Base-by-base conservation (phyloP, 2,888 invertebrate species). In the Griposia aprilina region DNA sequence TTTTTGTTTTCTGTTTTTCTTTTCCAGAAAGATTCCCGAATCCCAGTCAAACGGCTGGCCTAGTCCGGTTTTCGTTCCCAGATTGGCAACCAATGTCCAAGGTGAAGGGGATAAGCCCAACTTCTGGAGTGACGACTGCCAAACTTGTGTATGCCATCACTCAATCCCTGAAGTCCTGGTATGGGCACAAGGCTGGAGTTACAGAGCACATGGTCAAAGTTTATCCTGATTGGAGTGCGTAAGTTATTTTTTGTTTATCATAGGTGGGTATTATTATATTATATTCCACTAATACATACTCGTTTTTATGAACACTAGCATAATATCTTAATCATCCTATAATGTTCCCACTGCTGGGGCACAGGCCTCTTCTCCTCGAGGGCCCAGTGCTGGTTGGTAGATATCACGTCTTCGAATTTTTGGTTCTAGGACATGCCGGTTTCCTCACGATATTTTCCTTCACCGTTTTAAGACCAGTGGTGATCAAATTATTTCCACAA, bases 1-100 rank as follows among this genome's bases (percentile, higher is more conserved):
- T 2, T 36, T 36, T 36, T 2, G 1, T 36, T 36, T 36, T 3
- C 30, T 36, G 3, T 36, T 0, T 41, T 4, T 41, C 41, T 62
- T 62, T 91, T 88, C 0, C 91, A 96, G 95, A 92, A 82, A 92
- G 55, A 63, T 95, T 95, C 52, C 82, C 91, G 0, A 84, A 93
- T 50, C 95, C 95, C 0, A 92, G 92, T 0, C 95, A 95, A 81
- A 79, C 88, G 0, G 87, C 84, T 0, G 91, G 93, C 0, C 45
- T 92, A 0, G 89, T 93, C 1, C 89, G 93, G 0, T 95, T 95
- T 81, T 73, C 87, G 0, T 87, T 84, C 36, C 92, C 93, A 0
- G 90, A 93, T 15, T 95, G 95, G 95, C 36, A 76, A 0, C 89
- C 92, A 0, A 62, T 91, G 0, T 55, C 81, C 10, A 82, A 81